Conservation (phyloP, 2,113 vertebrate genomes). For the Muntiacus muntjak region DNA sequence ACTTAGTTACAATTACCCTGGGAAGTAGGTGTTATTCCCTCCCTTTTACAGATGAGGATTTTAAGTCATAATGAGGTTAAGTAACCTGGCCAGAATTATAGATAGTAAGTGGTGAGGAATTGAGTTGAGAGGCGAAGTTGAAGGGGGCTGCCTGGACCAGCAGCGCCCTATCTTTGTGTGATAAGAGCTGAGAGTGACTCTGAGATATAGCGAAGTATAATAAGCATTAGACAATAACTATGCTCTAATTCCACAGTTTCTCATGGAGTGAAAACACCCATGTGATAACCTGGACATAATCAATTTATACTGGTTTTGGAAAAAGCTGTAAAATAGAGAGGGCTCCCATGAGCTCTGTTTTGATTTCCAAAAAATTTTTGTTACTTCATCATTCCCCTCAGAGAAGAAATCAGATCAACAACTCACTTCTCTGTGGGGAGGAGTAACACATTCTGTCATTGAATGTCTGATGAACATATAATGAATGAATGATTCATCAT, state of each 20-base stretch:
- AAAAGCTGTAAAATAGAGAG: background rate
- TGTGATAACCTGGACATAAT: background rate
- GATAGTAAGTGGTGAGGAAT: background rate
- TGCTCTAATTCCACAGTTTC: background rate
- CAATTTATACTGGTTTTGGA: background rate
- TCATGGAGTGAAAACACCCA: background rate
- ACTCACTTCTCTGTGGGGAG: background rate
- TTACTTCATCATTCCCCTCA: background rate
- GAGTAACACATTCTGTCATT: background rate
- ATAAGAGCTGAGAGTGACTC: background rate
- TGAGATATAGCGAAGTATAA: background rate
- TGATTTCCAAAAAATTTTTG: background rate
- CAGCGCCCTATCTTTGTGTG: background rate
- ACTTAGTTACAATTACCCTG: background rate
- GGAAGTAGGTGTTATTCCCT: background rate
- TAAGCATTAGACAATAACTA: background rate
- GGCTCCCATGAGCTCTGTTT: background rate
- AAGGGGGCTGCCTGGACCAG: background rate
- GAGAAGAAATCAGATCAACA: background rate
- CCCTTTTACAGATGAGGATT: background rate
- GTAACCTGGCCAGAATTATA: background rate
- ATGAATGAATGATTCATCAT: background rate
- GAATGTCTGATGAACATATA: background rate
- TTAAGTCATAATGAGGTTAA: background rate
- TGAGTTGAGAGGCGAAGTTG: background rate